Conservation (phyloP, 2,888 invertebrate genomes). For the Phoenoteleia sp. region DNA sequence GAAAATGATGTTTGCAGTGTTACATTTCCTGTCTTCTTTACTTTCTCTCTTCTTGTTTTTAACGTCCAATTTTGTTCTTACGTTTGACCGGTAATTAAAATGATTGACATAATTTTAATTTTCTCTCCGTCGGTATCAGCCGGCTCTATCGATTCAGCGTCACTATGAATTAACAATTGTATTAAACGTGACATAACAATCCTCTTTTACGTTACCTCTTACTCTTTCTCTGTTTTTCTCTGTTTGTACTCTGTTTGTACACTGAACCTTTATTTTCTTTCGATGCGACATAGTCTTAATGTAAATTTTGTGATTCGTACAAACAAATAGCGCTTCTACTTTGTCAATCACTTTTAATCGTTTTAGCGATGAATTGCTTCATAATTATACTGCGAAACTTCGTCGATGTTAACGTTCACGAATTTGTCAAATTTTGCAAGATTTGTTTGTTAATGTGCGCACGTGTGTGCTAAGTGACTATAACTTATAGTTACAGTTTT, state of each 20-base stretch:
- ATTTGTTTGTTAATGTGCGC: conserved; percentile 69
- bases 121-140: conserved; percentile 52
- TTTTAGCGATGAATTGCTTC: conserved; percentile 68
- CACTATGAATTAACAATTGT: too few species aligned
- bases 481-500: conserved; percentile 63
- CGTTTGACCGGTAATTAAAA: conserved; percentile 11
- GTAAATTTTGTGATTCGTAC: conserved; percentile 40
- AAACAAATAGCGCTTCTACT: conserved; percentile 47
- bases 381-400: conserved; percentile 61
- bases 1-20: conserved; percentile 13
- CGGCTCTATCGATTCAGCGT: conserved; percentile 12
- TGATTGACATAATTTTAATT: conserved; percentile 38
- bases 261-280: conserved; percentile 30
- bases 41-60: conserved; percentile 25
- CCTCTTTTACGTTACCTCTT: neutral
- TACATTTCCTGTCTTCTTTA: neutral
- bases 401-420: conserved; percentile 62
- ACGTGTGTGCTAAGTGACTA: conserved; percentile 64
- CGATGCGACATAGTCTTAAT: neutral
- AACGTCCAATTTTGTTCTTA: conserved; percentile 25
- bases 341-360: conserved; percentile 59
- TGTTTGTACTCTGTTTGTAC: neutral
- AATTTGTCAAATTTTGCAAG: conserved; percentile 70
- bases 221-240: conserved; percentile 1
- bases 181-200: neutral